Conservation (phyloP, 2,113 vertebrate species). For the Alces alces region DNA sequence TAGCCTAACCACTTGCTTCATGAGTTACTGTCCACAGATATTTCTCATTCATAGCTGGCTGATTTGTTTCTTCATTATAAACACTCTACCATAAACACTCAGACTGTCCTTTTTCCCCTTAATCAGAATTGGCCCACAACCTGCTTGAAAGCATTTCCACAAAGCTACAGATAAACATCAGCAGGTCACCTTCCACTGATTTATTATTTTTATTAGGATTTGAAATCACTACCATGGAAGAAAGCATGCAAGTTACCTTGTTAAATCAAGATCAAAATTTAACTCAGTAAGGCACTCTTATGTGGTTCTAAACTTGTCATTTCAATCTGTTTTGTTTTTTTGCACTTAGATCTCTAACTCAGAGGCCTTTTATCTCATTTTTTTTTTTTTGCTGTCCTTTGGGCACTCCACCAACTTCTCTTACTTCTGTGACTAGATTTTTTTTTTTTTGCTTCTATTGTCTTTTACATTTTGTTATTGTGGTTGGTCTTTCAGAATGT, state of each 20-base stretch:
- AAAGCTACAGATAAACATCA: slow-evolving; percentile 20
- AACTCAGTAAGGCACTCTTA: background rate
- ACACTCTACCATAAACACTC: background rate
- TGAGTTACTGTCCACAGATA: background rate
- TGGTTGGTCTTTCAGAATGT: background rate
- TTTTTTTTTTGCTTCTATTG: background rate
- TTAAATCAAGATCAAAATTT: slow-evolving; percentile 54
- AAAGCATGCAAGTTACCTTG: slow-evolving; percentile 15
- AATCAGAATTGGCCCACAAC: background rate
- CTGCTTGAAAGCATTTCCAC: background rate
- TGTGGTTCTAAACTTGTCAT: background rate
- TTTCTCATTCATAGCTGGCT: background rate
- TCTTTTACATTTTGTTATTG: background rate
- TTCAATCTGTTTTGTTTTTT: background rate
- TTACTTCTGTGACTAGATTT: background rate
- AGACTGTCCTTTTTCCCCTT: slow-evolving; percentile 28
- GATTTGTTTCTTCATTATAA: slow-evolving; percentile 49
- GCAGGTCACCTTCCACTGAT: slow-evolving; percentile 55
- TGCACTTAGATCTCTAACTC: background rate
- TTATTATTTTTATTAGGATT: slow-evolving; percentile 64
- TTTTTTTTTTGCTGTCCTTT: background rate
- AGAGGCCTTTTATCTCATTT: background rate
- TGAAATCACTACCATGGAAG: slow-evolving; percentile 60
- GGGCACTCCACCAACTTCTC: background rate
- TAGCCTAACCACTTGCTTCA: background rate